Evolutionary conservation across 2,888 invertebrate genomes (phyloP).

Genomic region (Limnephilus lunatus): DNA sequence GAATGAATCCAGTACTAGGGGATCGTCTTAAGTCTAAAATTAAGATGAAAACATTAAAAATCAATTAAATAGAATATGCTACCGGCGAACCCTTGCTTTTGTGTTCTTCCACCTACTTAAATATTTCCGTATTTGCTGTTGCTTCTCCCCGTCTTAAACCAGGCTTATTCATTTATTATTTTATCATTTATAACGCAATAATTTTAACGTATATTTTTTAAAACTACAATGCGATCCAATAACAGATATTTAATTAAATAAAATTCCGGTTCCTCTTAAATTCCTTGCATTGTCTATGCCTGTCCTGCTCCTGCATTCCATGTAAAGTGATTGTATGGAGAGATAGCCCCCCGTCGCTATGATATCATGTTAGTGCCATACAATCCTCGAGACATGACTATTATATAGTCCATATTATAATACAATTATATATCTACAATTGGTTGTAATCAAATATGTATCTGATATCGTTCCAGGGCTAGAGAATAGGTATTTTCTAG

Average conservation of each 20-base stretch:
- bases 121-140: background rate
- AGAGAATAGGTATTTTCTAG: background rate
- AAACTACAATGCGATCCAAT: background rate
- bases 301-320: background rate
- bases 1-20: too few relatives aligned
- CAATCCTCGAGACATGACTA: background rate
- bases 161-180: too few relatives aligned
- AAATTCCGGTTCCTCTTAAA: background rate
- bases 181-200: too few relatives aligned
- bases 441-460: slow-evolving; percentile 30
- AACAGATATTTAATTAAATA: background rate
- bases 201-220: background rate
- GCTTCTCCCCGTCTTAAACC: background rate
- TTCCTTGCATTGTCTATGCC: background rate
- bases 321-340: slow-evolving; percentile 32
- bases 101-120: background rate
- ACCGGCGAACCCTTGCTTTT: background rate
- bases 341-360: slow-evolving; percentile 35
- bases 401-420: background rate
- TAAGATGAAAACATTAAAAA: too few relatives aligned
- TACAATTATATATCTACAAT: background rate
- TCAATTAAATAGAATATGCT: too few relatives aligned
- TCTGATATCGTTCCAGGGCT: slow-evolving; percentile 30
- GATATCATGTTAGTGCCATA: slow-evolving; percentile 11
- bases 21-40: too few relatives aligned